These are phyloP conservation scores for Syrphus vitripennis DNA, from an alignment of 2,888 invertebrate genomes.

Conservation along the genomic window DNA sequence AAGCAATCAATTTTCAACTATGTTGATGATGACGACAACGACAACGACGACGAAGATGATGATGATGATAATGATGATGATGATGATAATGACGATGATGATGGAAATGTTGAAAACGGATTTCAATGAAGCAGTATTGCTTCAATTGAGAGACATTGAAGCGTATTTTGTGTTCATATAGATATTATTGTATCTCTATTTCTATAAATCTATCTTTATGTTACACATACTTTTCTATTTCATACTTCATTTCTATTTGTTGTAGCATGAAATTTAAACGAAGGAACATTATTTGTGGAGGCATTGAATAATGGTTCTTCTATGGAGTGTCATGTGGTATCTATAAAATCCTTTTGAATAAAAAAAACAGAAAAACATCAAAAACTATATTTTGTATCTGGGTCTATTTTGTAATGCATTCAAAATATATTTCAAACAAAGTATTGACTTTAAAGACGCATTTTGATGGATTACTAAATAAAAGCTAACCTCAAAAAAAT, in stretches of 20 bases:
- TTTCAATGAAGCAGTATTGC: slow-evolving; percentile 36
- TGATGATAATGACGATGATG: slow-evolving; percentile 19
- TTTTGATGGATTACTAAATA: no score
- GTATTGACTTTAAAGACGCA: no score
- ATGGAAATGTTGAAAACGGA: slow-evolving; percentile 30
- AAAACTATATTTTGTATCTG: neutral
- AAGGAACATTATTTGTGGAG: slow-evolving; percentile 18
- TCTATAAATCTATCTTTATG: neutral
- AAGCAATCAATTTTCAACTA: slow-evolving; percentile 66
- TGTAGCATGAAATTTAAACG: slow-evolving; percentile 41
- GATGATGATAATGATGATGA: slow-evolving; percentile 1
- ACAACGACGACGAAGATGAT: neutral
- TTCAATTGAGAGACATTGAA: slow-evolving; percentile 49
- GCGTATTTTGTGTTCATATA: slow-evolving; percentile 9
- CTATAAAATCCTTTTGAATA: neutral
- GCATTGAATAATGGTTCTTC: slow-evolving; percentile 4
- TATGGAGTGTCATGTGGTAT: slow-evolving; percentile 3
- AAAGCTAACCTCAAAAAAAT: no score
- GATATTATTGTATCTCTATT: neutral
- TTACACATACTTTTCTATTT: neutral
- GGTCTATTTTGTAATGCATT: neutral
- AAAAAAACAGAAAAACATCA: neutral
- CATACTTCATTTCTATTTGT: slow-evolving; percentile 34
- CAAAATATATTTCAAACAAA: neutral
- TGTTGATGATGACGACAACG: slow-evolving; percentile 24